Conservation (phyloP, 2,113 vertebrate genomes). For the Pterocles gutturalis region DNA sequence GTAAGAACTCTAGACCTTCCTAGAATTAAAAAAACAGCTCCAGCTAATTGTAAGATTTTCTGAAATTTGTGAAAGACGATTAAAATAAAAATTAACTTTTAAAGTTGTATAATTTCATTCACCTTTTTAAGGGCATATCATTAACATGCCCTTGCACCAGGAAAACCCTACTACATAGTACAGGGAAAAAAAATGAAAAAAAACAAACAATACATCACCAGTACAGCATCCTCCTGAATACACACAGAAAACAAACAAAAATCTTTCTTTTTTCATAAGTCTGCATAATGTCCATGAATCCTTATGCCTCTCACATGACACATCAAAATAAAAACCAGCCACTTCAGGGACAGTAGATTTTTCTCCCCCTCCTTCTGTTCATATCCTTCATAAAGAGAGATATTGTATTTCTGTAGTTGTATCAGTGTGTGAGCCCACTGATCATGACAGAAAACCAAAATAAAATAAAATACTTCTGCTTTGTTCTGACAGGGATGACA, state of each 20-base stretch:
- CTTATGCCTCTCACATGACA: background rate
- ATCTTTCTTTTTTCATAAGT: background rate
- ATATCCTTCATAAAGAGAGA: background rate
- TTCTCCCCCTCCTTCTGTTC: background rate
- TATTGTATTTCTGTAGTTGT: background rate
- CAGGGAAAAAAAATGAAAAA: background rate
- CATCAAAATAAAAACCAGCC: background rate
- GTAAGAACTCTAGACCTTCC: background rate
- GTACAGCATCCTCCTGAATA: background rate
- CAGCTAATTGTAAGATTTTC: background rate
- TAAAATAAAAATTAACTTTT: background rate
- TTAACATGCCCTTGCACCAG: background rate
- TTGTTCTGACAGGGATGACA: background rate
- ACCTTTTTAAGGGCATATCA: background rate
- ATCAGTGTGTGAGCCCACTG: background rate
- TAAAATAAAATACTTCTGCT: background rate
- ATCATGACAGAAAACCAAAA: background rate
- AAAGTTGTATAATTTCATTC: background rate
- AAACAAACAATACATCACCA: background rate
- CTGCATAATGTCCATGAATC: background rate
- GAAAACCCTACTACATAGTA: background rate
- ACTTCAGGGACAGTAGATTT: background rate
- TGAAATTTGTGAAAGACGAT: background rate
- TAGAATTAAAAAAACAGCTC: background rate
- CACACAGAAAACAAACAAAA: background rate